Evolutionary conservation across 2,113 vertebrate genomes (phyloP).

Genomic region (Pogona vitticeps): DNA sequence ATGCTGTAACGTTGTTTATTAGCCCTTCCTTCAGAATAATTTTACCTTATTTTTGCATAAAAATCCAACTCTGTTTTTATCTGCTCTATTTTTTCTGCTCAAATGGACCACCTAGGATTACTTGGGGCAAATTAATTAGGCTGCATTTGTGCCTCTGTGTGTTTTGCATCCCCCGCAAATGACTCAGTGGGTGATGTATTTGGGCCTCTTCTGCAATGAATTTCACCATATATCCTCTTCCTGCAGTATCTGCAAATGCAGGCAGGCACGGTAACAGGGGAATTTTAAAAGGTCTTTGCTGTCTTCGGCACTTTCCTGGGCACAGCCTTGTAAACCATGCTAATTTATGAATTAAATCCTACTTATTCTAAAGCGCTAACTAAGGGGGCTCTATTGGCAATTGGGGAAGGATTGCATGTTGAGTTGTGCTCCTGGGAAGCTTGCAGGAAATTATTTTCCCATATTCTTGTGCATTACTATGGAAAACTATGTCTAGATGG

Average conservation of each 20-base stretch:
- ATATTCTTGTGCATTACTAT: neutral
- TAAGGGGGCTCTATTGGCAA: slow-evolving; percentile 9
- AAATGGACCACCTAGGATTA: neutral
- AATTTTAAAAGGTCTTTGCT: slow-evolving; percentile 22
- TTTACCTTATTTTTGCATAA: slow-evolving; percentile 22
- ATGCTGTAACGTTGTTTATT: slow-evolving; percentile 2
- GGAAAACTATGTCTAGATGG: neutral
- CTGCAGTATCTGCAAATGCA: slow-evolving; percentile 17
- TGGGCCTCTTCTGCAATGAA: slow-evolving; percentile 6
- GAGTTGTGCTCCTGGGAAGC: neutral
- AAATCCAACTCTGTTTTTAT: slow-evolving; percentile 21
- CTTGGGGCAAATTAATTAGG: neutral
- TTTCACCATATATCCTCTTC: slow-evolving; percentile 32
- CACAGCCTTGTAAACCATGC: slow-evolving; percentile 19
- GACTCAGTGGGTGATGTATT: neutral
- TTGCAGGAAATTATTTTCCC: neutral
- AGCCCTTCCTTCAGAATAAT: slow-evolving; percentile 1
- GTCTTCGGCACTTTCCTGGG: neutral
- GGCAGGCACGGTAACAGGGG: slow-evolving; percentile 8
- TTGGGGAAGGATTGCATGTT: neutral
- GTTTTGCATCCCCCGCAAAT: slow-evolving; percentile 13
- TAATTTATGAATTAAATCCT: slow-evolving; percentile 32
- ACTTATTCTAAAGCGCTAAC: slow-evolving; percentile 16
- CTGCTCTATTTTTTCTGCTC: neutral
- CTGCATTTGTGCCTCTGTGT: slow-evolving; percentile 20